Conservation (phyloP, 2,113 vertebrate genomes). For the Alaudala cheleensis region DNA sequence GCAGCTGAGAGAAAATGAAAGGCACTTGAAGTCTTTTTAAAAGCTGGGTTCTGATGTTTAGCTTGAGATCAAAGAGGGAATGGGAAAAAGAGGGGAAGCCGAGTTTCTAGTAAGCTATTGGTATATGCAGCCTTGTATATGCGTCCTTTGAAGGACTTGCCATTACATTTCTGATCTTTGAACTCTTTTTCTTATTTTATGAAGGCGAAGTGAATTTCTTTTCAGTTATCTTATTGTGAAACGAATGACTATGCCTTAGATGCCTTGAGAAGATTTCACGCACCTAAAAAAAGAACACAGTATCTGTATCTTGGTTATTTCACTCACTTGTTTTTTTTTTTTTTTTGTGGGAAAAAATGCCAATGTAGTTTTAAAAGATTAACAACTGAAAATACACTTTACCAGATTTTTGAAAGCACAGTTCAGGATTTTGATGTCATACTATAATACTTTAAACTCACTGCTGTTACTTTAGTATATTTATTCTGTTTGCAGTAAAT, state of each 20-base stretch:
- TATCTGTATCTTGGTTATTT: not conserved
- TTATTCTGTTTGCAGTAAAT: constrained; percentile 11
- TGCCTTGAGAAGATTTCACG: not conserved
- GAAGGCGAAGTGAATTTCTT: constrained; percentile 33
- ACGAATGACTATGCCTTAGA: constrained; percentile 50
- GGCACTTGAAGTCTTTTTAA: constrained; percentile 73
- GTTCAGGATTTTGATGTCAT: not conserved
- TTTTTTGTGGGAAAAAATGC: not conserved
- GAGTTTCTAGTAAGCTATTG: constrained; percentile 29
- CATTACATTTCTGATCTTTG: constrained; percentile 68
- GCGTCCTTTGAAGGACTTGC: constrained; percentile 64
- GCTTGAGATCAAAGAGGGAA: constrained; percentile 75
- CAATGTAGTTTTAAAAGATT: constrained; percentile 18
- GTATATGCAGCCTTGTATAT: not conserved
- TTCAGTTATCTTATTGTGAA: constrained; percentile 35
- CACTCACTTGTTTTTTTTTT: not conserved
- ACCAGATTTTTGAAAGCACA: not conserved
- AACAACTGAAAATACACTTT: constrained; percentile 23
- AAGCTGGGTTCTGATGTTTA: constrained; percentile 76
- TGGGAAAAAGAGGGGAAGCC: constrained; percentile 34
- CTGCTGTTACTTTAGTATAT: not conserved
- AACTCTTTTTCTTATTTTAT: constrained; percentile 62
- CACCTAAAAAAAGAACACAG: not conserved
- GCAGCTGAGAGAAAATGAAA: constrained; percentile 75
- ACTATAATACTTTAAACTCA: not conserved